A percentile compares a stretch with the other conserved stretches of the same genome.
Evolutionary conservation across 2,888 invertebrate genomes (phyloP).

Genomic region (Argynnis bischoffii): DNA sequence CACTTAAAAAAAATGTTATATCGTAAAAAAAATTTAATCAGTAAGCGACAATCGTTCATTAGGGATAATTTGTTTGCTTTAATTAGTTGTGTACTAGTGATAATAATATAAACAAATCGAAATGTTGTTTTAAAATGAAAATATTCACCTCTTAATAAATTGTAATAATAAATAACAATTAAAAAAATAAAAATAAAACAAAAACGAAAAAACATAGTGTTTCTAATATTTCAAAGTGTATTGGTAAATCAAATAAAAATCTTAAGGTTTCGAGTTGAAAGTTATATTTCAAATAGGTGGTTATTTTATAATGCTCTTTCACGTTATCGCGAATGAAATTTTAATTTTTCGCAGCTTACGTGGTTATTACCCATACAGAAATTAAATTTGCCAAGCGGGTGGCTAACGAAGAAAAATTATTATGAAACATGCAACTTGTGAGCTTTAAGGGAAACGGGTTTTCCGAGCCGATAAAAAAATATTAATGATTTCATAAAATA

Average conservation of each 20-base stretch:
- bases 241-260: too few species aligned
- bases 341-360: constrained; percentile 35
- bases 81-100: not conserved
- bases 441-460: constrained; percentile 35
- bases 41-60: too few species aligned
- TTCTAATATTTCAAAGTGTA: too few species aligned
- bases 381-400: constrained; percentile 65
- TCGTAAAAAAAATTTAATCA: not conserved
- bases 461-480: constrained; percentile 35
- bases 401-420: constrained; percentile 61
- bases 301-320: not conserved
- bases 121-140: not conserved
- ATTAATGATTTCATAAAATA: constrained; percentile 29
- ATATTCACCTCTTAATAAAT: too few species aligned
- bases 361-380: constrained; percentile 52
- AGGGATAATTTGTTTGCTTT: not conserved
- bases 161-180: not conserved
- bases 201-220: not conserved
- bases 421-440: constrained; percentile 56
- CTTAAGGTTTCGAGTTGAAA: not conserved
- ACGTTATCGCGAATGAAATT: constrained; percentile 27
- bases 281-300: not conserved
- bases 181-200: not conserved
- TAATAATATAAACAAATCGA: constrained; percentile 1
- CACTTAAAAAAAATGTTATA: not conserved